phyloP scores from a whole-genome alignment of 2,888 invertebrate species.

The Pyralis farinalis region DNA sequence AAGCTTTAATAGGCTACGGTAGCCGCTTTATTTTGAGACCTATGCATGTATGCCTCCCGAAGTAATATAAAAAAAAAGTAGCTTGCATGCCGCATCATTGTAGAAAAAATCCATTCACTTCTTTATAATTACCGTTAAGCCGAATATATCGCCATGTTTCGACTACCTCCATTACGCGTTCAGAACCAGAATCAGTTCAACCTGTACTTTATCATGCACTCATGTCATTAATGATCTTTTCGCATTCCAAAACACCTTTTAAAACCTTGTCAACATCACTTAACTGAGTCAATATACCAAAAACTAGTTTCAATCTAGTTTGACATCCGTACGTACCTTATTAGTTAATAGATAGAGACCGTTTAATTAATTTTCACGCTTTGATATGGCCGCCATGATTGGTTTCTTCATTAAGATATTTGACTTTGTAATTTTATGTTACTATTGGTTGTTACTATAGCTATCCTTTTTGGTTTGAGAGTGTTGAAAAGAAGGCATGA shows the following conservation, averaged over 20 bases:
- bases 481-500: too few relatives aligned
- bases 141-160: neutral
- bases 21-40: too few relatives aligned
- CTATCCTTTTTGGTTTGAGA: too few relatives aligned
- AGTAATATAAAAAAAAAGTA: too few relatives aligned
- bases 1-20: too few relatives aligned
- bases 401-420: constrained; percentile 5
- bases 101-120: neutral
- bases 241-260: neutral
- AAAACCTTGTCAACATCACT: constrained; percentile 8
- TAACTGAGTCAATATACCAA: constrained; percentile 4
- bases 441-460: too few relatives aligned
- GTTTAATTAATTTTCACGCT: constrained; percentile 5
- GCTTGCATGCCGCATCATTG: too few relatives aligned
- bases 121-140: neutral
- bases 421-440: neutral
- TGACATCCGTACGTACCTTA: neutral
- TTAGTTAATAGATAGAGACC: constrained; percentile 1
- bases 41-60: too few relatives aligned
- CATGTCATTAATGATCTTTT: constrained; percentile 1
- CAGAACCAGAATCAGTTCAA: neutral
- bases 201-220: too few relatives aligned
- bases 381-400: constrained; percentile 5
- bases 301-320: constrained; percentile 1
- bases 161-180: constrained; percentile 2